These are phyloP conservation scores for Fabriciana adippe DNA, from an alignment of 2,888 invertebrate genomes.

Conservation along the genomic window DNA sequence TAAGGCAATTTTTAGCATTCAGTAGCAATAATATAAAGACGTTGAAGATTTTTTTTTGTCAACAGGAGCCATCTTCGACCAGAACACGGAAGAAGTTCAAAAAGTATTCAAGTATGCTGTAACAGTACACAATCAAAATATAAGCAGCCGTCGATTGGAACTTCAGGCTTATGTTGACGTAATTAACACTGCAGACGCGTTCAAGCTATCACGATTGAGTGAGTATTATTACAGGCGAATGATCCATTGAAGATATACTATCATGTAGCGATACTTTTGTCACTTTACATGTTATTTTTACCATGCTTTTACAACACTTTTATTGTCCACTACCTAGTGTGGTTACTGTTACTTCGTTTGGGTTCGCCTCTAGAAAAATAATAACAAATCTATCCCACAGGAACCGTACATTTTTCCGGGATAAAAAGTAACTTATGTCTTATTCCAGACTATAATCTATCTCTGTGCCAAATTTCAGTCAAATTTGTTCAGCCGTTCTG, in stretches of 20 bases:
- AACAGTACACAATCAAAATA: conserved; percentile 92
- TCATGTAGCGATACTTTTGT: not conserved
- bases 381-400: too few species aligned
- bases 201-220: conserved; percentile 95
- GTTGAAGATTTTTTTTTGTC: conserved; percentile 31
- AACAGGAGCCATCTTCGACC: conserved; percentile 95
- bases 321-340: too few species aligned
- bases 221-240: conserved; percentile 71
- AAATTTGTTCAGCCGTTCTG: too few species aligned
- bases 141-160: conserved; percentile 89
- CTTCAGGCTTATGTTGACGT: conserved; percentile 94
- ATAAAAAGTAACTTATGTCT: too few species aligned
- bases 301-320: too few species aligned
- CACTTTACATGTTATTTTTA: too few species aligned
- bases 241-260: not conserved
- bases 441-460: too few species aligned
- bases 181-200: conserved; percentile 96
- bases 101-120: conserved; percentile 96
- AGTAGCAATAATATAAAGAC: not conserved
- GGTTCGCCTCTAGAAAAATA: too few species aligned
- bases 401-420: too few species aligned
- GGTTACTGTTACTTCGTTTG: too few species aligned
- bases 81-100: conserved; percentile 95
- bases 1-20: too few species aligned
- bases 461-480: too few species aligned